Evolutionary conservation across 2,113 vertebrate species (phyloP).

Genomic region (Melanocharis versteri): DNA sequence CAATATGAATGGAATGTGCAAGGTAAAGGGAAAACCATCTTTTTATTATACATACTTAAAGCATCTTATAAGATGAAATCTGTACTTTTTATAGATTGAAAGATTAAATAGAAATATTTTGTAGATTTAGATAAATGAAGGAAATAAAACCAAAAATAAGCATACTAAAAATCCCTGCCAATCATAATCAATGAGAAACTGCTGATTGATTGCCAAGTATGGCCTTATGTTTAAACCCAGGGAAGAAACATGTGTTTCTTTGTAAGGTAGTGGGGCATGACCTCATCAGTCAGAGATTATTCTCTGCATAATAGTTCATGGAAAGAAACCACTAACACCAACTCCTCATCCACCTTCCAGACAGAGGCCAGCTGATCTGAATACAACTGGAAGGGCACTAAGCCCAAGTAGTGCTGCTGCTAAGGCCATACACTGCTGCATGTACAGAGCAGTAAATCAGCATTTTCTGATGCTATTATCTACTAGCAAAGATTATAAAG

Average conservation of each 20-base stretch:
- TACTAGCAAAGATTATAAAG: background rate
- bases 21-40: constrained; percentile 23
- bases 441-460: background rate
- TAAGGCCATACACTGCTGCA: background rate
- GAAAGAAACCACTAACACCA: background rate
- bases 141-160: constrained; percentile 48
- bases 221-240: constrained; percentile 22
- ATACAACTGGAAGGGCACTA: background rate
- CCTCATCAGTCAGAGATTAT: constrained; percentile 66
- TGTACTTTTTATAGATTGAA: constrained; percentile 18
- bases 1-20: constrained; percentile 55
- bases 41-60: constrained; percentile 21
- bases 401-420: background rate
- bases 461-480: background rate
- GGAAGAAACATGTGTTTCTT: constrained; percentile 39
- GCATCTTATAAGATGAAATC: background rate
- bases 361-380: constrained; percentile 6
- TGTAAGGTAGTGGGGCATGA: constrained; percentile 22
- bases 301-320: constrained; percentile 54
- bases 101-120: constrained; percentile 24
- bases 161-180: constrained; percentile 35
- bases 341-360: constrained; percentile 17
- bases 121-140: constrained; percentile 9
- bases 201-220: constrained; percentile 33
- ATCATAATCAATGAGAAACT: constrained; percentile 55